Evolutionary conservation across 2,888 invertebrate species (phyloP).

Genomic region (Tipula confusa): DNA sequence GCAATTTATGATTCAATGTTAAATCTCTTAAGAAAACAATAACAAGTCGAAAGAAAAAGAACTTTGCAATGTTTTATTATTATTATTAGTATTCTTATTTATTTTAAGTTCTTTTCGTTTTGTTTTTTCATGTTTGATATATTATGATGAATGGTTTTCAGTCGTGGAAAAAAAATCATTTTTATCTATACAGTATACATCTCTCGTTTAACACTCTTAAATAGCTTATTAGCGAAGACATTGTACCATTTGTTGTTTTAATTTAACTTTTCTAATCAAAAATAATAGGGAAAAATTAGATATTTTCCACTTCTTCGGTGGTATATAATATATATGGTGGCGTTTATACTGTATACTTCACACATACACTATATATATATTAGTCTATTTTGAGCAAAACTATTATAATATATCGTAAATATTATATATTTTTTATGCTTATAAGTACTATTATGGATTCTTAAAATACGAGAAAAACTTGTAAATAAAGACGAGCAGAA

Average conservation of each 20-base stretch:
- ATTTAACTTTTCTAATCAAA: conserved; percentile 25
- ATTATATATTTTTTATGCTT: neutral
- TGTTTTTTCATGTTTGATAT: neutral
- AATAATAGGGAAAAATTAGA: neutral
- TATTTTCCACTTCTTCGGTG: neutral
- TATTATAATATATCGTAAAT: neutral
- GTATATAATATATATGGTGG: neutral
- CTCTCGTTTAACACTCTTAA: neutral
- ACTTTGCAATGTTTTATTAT: neutral
- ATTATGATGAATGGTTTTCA: conserved; percentile 1
- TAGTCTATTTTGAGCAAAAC: neutral
- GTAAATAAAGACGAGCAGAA: neutral
- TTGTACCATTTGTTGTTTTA: conserved; percentile 25
- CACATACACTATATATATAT: neutral
- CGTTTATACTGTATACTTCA: no score
- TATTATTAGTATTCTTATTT: neutral
- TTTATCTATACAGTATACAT: neutral
- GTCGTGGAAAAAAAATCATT: neutral
- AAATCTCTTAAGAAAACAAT: conserved; percentile 14
- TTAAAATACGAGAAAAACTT: neutral
- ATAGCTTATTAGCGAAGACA: conserved; percentile 20
- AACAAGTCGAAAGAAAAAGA: neutral
- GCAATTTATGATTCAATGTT: conserved; percentile 4
- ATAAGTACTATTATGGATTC: neutral
- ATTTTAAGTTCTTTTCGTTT: conserved; percentile 10